phyloP scores from a whole-genome alignment of 2,888 invertebrate genomes.

The Caenorhabditis angaria region DNA sequence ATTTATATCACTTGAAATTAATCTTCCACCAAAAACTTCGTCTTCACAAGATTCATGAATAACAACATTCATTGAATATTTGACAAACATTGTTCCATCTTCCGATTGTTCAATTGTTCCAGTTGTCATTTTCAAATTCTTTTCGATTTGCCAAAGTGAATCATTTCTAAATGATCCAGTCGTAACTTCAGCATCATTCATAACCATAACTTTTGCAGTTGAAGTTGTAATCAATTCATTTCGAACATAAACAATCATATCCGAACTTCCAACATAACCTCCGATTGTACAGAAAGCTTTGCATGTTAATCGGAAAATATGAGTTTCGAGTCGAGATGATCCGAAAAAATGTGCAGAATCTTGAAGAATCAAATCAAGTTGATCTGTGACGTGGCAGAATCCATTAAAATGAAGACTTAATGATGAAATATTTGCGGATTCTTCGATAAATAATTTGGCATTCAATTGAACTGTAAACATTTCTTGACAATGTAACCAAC shows the following conservation, averaged over 20 bases:
- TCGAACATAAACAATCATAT: slow-evolving; percentile 42
- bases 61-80: slow-evolving; percentile 43
- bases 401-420: slow-evolving; percentile 43
- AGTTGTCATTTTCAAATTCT: slow-evolving; percentile 40
- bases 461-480: slow-evolving; percentile 34
- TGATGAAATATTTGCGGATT: slow-evolving; percentile 33
- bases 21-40: slow-evolving; percentile 43
- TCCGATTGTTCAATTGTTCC: slow-evolving; percentile 53
- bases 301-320: slow-evolving; percentile 40
- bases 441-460: slow-evolving; percentile 50
- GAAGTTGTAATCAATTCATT: slow-evolving; percentile 51
- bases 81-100: slow-evolving; percentile 51
- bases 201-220: slow-evolving; percentile 43
- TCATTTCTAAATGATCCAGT: slow-evolving; percentile 48
- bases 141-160: slow-evolving; percentile 48
- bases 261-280: slow-evolving; percentile 45
- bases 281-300: slow-evolving; percentile 48
- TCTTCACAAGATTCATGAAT: slow-evolving; percentile 38
- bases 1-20: slow-evolving; percentile 42
- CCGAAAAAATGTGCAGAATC: slow-evolving; percentile 53
- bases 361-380: slow-evolving; percentile 42
- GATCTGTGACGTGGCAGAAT: slow-evolving; percentile 45
- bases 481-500: slow-evolving; percentile 32
- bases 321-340: slow-evolving; percentile 45
- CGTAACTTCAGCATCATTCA: slow-evolving; percentile 36